These are phyloP conservation scores for Acanthoscelides obtectus DNA, from an alignment of 2,888 invertebrate genomes.

Conservation along the genomic window DNA sequence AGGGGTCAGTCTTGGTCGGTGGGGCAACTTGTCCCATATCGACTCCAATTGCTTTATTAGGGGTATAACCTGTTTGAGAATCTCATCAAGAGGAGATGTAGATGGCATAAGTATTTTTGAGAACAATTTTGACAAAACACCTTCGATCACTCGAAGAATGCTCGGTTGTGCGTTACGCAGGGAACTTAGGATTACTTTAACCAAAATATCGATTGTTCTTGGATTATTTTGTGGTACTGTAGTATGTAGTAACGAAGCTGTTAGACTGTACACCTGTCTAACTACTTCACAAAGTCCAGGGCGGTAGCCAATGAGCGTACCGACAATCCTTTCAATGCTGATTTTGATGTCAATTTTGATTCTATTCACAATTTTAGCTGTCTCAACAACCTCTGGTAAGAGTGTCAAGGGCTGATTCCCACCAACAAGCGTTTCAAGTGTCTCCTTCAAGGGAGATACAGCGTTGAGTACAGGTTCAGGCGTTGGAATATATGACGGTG, in stretches of 20 bases:
- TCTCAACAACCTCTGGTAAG: not conserved
- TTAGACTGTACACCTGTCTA: not conserved
- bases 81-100: not conserved
- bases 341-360: not conserved
- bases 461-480: not conserved
- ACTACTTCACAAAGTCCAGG: not conserved
- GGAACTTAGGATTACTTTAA: not conserved
- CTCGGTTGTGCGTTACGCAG: not conserved
- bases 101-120: not conserved
- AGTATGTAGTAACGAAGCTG: not conserved
- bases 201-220: not conserved
- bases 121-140: not conserved
- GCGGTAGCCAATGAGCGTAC: not conserved
- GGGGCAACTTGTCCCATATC: not conserved
- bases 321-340: not conserved
- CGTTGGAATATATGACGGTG: not conserved
- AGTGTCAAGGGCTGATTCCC: not conserved
- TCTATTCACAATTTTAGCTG: not conserved
- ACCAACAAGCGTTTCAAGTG: not conserved
- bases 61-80: not conserved
- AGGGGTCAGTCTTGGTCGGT: not conserved
- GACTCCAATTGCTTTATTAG: not conserved
- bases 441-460: not conserved
- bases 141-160: not conserved
- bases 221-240: not conserved